Conservation (phyloP, 2,113 vertebrate species). For the Mobula hypostoma region DNA sequence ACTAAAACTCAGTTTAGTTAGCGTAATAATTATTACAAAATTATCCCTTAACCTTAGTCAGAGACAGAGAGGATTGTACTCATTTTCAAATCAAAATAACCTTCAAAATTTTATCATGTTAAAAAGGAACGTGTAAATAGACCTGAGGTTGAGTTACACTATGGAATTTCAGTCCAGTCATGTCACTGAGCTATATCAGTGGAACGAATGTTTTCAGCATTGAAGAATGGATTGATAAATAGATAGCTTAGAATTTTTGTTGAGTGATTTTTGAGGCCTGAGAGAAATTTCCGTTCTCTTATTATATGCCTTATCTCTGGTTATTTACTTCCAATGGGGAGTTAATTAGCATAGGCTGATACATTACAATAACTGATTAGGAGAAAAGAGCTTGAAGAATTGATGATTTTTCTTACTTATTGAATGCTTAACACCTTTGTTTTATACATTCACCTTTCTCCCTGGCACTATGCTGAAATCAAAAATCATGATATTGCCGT, state of each 20-base stretch:
- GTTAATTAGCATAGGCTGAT: background rate
- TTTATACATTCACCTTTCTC: background rate
- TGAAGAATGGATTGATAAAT: background rate
- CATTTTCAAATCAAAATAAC: background rate
- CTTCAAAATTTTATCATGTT: background rate
- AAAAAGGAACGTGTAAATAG: background rate
- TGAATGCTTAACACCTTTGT: background rate
- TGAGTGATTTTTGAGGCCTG: background rate
- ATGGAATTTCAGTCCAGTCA: background rate
- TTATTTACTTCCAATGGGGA: background rate
- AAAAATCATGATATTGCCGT: background rate
- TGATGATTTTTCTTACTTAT: background rate
- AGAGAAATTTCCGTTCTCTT: background rate
- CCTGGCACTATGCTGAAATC: background rate
- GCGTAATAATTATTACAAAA: background rate
- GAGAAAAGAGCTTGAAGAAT: background rate
- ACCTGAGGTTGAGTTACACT: background rate
- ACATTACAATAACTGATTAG: background rate
- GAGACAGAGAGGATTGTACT: background rate
- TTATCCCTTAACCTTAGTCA: background rate
- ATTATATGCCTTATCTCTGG: background rate
- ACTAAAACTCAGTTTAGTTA: background rate
- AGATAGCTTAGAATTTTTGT: background rate
- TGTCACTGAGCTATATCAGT: background rate
- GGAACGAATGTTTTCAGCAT: background rate